Evolutionary conservation across 1,140 invertebrate species (phyloP), one percentile per base, ranked within the genome.

Genomic region (Pissodes strobi): DNA sequence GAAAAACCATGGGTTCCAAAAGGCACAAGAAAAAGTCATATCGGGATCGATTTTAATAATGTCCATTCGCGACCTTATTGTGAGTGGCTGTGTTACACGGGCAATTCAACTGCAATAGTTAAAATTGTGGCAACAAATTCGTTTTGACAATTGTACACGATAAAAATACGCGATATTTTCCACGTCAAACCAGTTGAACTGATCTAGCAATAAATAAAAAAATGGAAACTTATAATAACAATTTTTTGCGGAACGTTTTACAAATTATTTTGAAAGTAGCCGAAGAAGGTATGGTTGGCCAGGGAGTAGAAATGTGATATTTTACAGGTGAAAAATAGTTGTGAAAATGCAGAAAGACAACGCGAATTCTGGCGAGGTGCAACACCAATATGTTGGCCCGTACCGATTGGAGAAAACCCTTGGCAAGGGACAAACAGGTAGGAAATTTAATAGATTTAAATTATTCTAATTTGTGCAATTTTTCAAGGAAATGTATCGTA

Each of bases 391-490:
- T 83, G 96, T 99, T 66, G 97, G 97, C 45, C 97, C 97, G 27
- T 99, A 98, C 82, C 85, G 96, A 73, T 85, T 99, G 76, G 97
- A 99, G 80, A 99, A 99, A 80, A 99, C 97, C 23, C 86, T 99
- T 43, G 97, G 97, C 58, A 99, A 99, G 81, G 97, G 97, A 56
- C 97, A 99, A 82, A 99, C 97, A 79, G 97, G 97, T 99, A 85
- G 81, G 79, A 38, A n/a, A n/a, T n/a, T n/a, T n/a, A n/a, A n/a
- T n/a, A n/a, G n/a, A n/a, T n/a, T n/a, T n/a, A n/a, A n/a, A n/a
- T n/a, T n/a, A n/a, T n/a, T n/a, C n/a, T n/a, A n/a, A n/a, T n/a
- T n/a, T n/a, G n/a, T n/a, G n/a, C n/a, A n/a, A n/a, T n/a, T n/a
- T n/a, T n/a, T n/a, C n/a, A n/a, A n/a, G n/a, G n/a, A n/a, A n/a